phyloP scores from a whole-genome alignment of 2,888 invertebrate genomes.

The Metopia argyrocephala region DNA sequence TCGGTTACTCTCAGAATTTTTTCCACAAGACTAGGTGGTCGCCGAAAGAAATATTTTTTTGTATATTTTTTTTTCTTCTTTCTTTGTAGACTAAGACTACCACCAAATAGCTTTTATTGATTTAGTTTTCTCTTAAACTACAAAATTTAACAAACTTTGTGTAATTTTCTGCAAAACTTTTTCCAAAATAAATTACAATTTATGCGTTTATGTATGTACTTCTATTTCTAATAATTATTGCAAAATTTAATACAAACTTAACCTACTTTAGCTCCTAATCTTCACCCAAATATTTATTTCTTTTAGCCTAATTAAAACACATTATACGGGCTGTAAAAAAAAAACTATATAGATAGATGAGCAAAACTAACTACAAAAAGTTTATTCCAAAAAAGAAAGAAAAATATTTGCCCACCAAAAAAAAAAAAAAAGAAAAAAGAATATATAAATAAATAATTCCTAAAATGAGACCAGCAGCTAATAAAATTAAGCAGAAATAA shows the following conservation, averaged over 20 bases:
- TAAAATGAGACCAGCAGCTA: too few relatives aligned
- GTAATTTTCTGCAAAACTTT: not conserved
- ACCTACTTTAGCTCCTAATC: not conserved
- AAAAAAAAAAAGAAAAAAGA: not conserved
- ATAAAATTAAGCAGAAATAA: too few relatives aligned
- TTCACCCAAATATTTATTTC: slow-evolving; percentile 24
- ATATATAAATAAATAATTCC: too few relatives aligned
- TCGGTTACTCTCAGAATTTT: too few relatives aligned
- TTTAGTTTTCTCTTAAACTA: too few relatives aligned
- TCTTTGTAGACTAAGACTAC: too few relatives aligned
- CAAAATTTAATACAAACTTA: slow-evolving; percentile 10
- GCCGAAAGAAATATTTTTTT: too few relatives aligned
- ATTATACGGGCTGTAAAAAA: slow-evolving; percentile 30
- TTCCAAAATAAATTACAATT: slow-evolving; percentile 29
- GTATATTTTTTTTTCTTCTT: too few relatives aligned
- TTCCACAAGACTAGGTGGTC: too few relatives aligned
- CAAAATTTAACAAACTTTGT: too few relatives aligned
- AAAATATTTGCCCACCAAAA: not conserved
- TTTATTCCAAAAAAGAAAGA: slow-evolving; percentile 8
- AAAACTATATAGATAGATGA: not conserved
- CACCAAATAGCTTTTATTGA: too few relatives aligned
- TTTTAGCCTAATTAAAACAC: slow-evolving; percentile 37
- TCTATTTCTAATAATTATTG: slow-evolving; percentile 38
- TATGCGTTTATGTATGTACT: too few relatives aligned
- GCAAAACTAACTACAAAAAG: slow-evolving; percentile 27